Conservation (phyloP, 1,140 invertebrate genomes). For the Drosophila chauvacae region DNA sequence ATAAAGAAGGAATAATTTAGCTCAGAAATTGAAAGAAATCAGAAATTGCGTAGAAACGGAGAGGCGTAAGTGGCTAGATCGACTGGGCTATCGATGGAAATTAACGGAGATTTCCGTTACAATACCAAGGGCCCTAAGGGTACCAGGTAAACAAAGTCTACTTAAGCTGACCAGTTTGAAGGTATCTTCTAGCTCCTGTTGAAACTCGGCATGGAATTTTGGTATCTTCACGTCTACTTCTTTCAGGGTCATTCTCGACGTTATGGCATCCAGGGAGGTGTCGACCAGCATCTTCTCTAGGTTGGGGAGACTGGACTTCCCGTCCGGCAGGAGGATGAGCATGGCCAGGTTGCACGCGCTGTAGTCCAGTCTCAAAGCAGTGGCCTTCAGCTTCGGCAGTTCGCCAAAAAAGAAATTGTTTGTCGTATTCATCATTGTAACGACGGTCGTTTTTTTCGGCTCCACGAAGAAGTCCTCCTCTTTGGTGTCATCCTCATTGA, state of each 20-base stretch:
- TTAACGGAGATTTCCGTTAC: not conserved
- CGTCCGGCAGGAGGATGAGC: conserved; percentile 87
- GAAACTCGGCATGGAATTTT: conserved; percentile 89
- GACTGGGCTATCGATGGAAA: not conserved
- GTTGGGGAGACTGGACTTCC: conserved; percentile 84
- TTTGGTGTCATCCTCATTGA: conserved; percentile 77
- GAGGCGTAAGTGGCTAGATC: not conserved
- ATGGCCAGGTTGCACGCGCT: conserved; percentile 86
- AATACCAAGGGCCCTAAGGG: not conserved
- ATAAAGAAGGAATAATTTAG: not conserved
- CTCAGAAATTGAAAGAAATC: not conserved
- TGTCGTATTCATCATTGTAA: conserved; percentile 84
- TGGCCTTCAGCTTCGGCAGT: conserved; percentile 76
- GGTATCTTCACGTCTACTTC: conserved; percentile 87
- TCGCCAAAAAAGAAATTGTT: conserved; percentile 74
- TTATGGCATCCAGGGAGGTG: conserved; percentile 75
- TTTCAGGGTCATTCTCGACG: conserved; percentile 22
- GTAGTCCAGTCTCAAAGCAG: conserved; percentile 84
- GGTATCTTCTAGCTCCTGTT: conserved; percentile 86
- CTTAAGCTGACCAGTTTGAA: conserved; percentile 52
- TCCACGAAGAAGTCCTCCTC: conserved; percentile 80
- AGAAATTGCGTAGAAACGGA: not conserved
- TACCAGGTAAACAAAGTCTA: not conserved
- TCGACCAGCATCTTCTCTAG: conserved; percentile 85
- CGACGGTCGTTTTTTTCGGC: conserved; percentile 57